Base-by-base conservation (phyloP, 2,113 vertebrate genomes). In the Crotalus helleri region DNA sequence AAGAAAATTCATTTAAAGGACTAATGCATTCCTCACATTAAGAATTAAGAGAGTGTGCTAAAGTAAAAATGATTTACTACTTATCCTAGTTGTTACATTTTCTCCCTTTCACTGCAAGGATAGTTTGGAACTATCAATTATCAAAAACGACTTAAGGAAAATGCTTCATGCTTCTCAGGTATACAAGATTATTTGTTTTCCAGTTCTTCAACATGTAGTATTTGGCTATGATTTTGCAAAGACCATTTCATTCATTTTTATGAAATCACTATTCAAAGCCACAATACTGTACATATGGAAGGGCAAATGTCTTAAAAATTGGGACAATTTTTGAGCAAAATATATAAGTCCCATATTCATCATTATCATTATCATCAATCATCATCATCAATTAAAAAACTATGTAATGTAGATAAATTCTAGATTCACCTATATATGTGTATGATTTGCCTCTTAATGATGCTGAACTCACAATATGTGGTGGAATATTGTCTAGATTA, bases 171-270 rank as follows among this genome's bases (percentile, higher is more conserved):
- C 24, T 8, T 69, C 33, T 53, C n/a, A 29, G 49, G 24, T 88
- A 17, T 10, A 21, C 1, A 3, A 81, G 15, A 81, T 81, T 15
- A 39, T 87, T 87, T n/a, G 17, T 19, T 69, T n/a, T 54, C 57
- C 11, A 44, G 26, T 39, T 54, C 13, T 53, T 64, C 21, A 64
- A 90, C 87, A 90, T 33, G 87, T 85, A 91, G 88, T 54, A 86
- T 91, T 61, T 88, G 54, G 13, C 58, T 92, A 91, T 55, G 11
- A 91, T 26, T 93, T 85, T 54, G n/a, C 57, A 88, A 58, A 54
- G 57, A 58, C n/a, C 33, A 13, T 86, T 90, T 29, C 87, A 92
- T 90, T 51, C 21, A 86, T 64, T 93, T 90, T 81, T 90, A n/a
- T 81, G 59, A 39, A 51, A 49, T 88, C n/a, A 46, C 29, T 39